A percentile compares a stretch with the other conserved stretches of the same genome.
phyloP scores from a whole-genome alignment of 1,140 invertebrate species.

The Hyles euphorbiae region DNA sequence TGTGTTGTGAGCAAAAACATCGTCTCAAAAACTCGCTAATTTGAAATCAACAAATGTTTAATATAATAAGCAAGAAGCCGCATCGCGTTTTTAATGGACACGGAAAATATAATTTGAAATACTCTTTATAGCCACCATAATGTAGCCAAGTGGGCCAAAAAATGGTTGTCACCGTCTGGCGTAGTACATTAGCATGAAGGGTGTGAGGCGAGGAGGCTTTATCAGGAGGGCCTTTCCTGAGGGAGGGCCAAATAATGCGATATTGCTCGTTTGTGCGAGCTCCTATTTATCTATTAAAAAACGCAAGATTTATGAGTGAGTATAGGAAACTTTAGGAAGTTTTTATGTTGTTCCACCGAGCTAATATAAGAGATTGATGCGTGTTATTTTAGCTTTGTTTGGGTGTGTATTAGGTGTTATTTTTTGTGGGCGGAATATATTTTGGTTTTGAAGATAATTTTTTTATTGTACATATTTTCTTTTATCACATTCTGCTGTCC shows the following conservation, averaged over 20 bases:
- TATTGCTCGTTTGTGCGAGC: slow-evolving; percentile 73
- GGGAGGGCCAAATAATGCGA: slow-evolving; percentile 73
- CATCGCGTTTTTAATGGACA: slow-evolving; percentile 68
- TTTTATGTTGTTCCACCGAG: slow-evolving; percentile 65
- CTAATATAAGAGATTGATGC: slow-evolving; percentile 64
- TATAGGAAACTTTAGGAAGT: slow-evolving; percentile 66
- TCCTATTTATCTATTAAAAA: slow-evolving; percentile 75
- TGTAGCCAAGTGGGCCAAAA: slow-evolving; percentile 74
- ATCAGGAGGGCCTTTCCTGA: slow-evolving; percentile 73
- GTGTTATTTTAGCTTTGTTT: slow-evolving; percentile 47
- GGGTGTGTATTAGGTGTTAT: slow-evolving; percentile 22
- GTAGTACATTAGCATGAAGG: slow-evolving; percentile 72
- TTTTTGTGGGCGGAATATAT: slow-evolving; percentile 1
- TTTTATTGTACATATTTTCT: neutral
- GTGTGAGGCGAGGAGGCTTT: slow-evolving; percentile 69
- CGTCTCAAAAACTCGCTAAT: neutral
- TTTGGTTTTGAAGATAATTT: neutral
- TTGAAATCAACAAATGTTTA: slow-evolving; percentile 1
- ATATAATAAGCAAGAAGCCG: slow-evolving; percentile 43
- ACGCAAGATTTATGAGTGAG: slow-evolving; percentile 63
- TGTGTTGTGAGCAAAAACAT: slow-evolving; percentile 26
- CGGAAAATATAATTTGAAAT: slow-evolving; percentile 73
- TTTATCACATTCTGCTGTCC: too few relatives aligned
- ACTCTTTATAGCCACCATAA: slow-evolving; percentile 68
- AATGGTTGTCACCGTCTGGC: slow-evolving; percentile 74